A percentile compares a stretch with the other conserved stretches of the same genome.
Conservation (phyloP, 2,888 invertebrate species). For the Rotaria sp. region DNA sequence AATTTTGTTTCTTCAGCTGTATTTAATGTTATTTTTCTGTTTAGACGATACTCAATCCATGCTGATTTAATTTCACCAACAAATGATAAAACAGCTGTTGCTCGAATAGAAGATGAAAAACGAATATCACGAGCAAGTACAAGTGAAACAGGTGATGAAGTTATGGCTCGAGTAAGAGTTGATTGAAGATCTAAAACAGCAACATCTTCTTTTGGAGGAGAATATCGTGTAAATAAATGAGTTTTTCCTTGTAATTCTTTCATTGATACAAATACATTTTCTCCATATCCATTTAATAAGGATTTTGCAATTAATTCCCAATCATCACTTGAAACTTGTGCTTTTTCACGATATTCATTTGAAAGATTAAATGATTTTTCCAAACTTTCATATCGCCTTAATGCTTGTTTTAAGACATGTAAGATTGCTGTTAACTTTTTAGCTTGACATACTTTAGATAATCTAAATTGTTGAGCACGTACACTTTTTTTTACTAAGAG, state of each 20-base stretch:
- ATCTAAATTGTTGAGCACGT: neutral
- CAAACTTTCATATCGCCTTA: neutral
- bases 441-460: neutral
- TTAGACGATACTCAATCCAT: neutral
- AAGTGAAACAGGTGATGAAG: neutral
- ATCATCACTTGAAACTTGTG: neutral
- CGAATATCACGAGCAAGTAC: neutral
- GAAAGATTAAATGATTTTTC: neutral
- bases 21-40: neutral
- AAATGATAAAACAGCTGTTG: neutral
- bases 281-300: neutral
- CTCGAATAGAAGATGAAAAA: neutral
- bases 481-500: neutral
- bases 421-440: neutral
- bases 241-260: constrained; percentile 20
- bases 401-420: neutral
- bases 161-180: neutral
- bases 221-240: neutral
- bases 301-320: neutral
- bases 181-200: constrained; percentile 26
- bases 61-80: neutral
- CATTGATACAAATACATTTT: neutral
- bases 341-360: neutral
- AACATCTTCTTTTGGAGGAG: neutral
- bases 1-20: neutral